phyloP scores from a whole-genome alignment of 1,140 invertebrate species.

The Fopius arisanus region DNA sequence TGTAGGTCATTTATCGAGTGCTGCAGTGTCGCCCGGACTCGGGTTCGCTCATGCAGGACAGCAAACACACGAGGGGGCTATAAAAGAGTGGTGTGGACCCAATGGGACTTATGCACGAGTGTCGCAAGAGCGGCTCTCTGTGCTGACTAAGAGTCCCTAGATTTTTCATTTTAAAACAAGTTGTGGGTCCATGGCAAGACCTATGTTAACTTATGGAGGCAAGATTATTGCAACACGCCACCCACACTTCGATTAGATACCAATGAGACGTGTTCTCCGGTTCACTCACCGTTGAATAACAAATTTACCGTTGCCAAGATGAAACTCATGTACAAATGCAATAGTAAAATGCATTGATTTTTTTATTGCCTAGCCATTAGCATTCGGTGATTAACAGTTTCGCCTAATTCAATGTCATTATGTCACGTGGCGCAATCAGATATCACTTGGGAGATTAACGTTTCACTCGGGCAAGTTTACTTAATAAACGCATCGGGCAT shows the following conservation, averaged over 20 bases:
- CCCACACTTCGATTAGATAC: conserved; percentile 29
- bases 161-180: conserved; percentile 25
- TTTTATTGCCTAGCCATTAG: background rate
- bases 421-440: background rate
- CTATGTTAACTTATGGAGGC: conserved; percentile 7
- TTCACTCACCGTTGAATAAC: background rate
- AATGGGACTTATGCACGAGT: background rate
- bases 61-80: background rate
- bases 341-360: background rate
- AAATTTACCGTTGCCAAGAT: background rate
- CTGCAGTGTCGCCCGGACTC: background rate
- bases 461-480: background rate
- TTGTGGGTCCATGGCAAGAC: conserved; percentile 20
- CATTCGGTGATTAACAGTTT: background rate
- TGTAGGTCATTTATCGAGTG: conserved; percentile 9
- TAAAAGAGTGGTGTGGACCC: conserved; percentile 2
- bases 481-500: background rate
- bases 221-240: conserved; percentile 30
- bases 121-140: conserved; percentile 12
- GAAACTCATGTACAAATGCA: background rate
- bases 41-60: conserved; percentile 24
- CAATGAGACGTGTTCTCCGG: background rate
- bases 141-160: conserved; percentile 19
- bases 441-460: background rate
- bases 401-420: conserved; percentile 4